These are phyloP conservation scores for Lutraria lutraria DNA, from an alignment of 2,888 invertebrate species.

Conservation along the genomic window DNA sequence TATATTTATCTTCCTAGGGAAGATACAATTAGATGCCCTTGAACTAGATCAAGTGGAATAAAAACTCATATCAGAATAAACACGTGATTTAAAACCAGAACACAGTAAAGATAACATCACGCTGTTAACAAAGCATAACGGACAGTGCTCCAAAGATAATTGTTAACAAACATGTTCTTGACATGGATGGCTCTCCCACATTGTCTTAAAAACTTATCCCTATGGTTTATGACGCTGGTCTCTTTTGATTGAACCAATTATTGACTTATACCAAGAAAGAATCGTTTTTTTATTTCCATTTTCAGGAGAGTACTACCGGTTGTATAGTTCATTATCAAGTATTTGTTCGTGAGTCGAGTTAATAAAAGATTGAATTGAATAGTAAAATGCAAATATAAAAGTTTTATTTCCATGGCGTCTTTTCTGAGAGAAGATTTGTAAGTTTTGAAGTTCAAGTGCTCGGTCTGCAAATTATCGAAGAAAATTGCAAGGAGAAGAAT, in stretches of 20 bases:
- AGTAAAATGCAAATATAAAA: not conserved
- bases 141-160: not conserved
- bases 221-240: not conserved
- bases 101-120: not conserved
- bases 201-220: not conserved
- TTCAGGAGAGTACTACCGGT: not conserved
- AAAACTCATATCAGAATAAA: not conserved
- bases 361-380: conserved; percentile 13
- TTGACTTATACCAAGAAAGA: conserved; percentile 17
- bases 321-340: not conserved
- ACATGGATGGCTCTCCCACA: not conserved
- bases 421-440: not conserved
- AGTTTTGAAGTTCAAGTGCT: not conserved
- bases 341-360: not conserved
- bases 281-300: not conserved
- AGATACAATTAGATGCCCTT: not conserved
- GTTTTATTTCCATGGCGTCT: not conserved
- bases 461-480: not conserved
- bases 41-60: not conserved
- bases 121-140: not conserved
- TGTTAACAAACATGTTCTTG: not conserved
- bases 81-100: not conserved
- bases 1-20: not conserved
- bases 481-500: too few species aligned
- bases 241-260: conserved; percentile 7